phyloP scores from a whole-genome alignment of 2,888 invertebrate genomes.

The Panzeria rudis region DNA sequence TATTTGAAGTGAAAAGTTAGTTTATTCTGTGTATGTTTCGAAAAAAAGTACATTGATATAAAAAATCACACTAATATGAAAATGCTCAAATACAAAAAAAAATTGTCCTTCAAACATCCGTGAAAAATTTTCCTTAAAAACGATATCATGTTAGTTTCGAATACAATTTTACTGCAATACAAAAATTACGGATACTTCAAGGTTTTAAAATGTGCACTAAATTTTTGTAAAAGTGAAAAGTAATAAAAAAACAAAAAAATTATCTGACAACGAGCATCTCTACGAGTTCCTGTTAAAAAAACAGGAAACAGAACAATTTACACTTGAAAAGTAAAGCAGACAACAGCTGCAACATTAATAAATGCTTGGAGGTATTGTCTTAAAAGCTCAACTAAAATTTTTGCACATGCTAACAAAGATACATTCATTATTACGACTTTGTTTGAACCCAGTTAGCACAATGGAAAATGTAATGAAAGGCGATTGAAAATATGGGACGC shows the following conservation, averaged over 20 bases:
- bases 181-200: slow-evolving; percentile 24
- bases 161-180: too few relatives aligned
- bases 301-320: slow-evolving; percentile 52
- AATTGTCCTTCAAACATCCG: too few relatives aligned
- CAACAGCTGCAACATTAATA: slow-evolving; percentile 68
- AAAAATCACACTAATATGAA: too few relatives aligned
- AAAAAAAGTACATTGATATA: too few relatives aligned
- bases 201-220: slow-evolving; percentile 33
- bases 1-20: too few relatives aligned
- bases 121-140: too few relatives aligned
- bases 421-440: background rate
- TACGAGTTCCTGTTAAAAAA: slow-evolving; percentile 23
- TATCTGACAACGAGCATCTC: slow-evolving; percentile 55
- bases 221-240: background rate
- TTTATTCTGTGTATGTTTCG: too few relatives aligned
- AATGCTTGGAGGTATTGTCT: slow-evolving; percentile 66
- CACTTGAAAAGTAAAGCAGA: slow-evolving; percentile 60
- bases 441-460: slow-evolving; percentile 38
- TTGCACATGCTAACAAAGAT: slow-evolving; percentile 34
- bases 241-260: slow-evolving; percentile 47
- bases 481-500: background rate
- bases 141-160: too few relatives aligned
- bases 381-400: slow-evolving; percentile 59
- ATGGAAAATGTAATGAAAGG: background rate
- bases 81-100: too few relatives aligned